Percentiles rank a stretch among this genome's conserved stretches.
Conservation (phyloP, 1,140 invertebrate genomes). For the Anagrus nilaparvatae region DNA sequence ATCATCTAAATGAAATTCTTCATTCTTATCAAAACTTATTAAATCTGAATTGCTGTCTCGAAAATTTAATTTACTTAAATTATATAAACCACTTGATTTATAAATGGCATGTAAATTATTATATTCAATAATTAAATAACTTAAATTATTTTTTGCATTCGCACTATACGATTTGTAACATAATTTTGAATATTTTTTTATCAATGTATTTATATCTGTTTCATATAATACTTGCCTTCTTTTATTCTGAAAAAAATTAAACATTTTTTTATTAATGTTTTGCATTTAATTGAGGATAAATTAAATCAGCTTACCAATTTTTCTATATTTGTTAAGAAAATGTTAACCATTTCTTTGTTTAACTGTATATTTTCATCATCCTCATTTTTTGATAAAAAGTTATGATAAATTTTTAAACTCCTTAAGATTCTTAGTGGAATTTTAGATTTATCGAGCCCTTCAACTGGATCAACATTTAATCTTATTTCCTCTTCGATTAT, state of each 20-base stretch:
- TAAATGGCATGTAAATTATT: not conserved
- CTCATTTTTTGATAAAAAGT: conserved; percentile 12
- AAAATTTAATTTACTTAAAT: no score
- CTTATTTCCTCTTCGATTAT: conserved; percentile 10
- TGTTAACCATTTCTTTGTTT: conserved; percentile 7
- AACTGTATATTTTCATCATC: conserved; percentile 5
- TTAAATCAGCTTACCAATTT: conserved; percentile 18
- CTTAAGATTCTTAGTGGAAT: conserved; percentile 25
- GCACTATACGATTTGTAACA: no score
- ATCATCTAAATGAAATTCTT: no score
- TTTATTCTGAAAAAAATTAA: not conserved
- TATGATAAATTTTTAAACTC: conserved; percentile 24
- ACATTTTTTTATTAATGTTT: not conserved
- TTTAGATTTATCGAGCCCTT: conserved; percentile 21
- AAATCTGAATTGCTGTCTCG: no score
- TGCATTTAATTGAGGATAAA: no score
- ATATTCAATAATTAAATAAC: no score
- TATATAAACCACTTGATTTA: no score
- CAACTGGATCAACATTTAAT: conserved; percentile 17
- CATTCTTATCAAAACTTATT: no score
- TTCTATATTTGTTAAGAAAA: conserved; percentile 20
- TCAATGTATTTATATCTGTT: no score
- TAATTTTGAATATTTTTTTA: no score
- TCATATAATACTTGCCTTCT: no score
- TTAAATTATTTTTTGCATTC: no score